Conservation (phyloP, 2,113 vertebrate genomes). For the Alethe diademata region DNA sequence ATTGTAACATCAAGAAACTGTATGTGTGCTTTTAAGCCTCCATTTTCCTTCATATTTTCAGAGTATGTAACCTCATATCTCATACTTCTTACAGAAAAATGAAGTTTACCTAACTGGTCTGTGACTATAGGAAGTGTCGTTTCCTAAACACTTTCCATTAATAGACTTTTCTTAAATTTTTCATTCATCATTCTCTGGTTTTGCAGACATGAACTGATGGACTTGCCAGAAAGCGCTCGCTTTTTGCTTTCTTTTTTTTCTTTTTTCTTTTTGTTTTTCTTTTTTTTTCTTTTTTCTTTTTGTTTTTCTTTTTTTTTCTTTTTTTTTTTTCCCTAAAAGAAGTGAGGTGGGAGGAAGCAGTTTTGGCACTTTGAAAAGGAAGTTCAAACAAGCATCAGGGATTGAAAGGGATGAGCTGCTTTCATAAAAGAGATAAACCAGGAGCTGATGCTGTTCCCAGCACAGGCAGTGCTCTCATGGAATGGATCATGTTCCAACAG, state of each 20-base stretch:
- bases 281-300: too few species aligned
- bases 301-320: too few species aligned
- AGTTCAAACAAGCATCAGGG: background rate
- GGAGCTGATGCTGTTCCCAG: background rate
- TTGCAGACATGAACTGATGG: background rate
- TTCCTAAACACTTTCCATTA: background rate
- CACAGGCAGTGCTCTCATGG: background rate
- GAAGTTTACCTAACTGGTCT: background rate
- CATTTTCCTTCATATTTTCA: background rate
- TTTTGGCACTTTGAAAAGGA: background rate
- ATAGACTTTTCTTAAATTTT: background rate
- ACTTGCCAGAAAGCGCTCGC: accelerated
- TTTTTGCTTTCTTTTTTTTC: too few species aligned
- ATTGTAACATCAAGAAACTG: background rate
- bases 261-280: too few species aligned
- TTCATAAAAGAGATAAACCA: background rate
- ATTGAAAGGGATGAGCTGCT: background rate
- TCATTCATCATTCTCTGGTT: background rate
- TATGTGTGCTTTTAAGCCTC: background rate
- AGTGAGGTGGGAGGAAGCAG: accelerated
- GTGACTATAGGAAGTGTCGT: background rate
- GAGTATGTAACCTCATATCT: background rate
- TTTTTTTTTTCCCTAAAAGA: background rate
- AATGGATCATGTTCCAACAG: too few species aligned
- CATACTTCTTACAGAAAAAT: background rate